Base-by-base conservation (phyloP, 2,888 invertebrate species). In the Drosophila hamatofila region DNA sequence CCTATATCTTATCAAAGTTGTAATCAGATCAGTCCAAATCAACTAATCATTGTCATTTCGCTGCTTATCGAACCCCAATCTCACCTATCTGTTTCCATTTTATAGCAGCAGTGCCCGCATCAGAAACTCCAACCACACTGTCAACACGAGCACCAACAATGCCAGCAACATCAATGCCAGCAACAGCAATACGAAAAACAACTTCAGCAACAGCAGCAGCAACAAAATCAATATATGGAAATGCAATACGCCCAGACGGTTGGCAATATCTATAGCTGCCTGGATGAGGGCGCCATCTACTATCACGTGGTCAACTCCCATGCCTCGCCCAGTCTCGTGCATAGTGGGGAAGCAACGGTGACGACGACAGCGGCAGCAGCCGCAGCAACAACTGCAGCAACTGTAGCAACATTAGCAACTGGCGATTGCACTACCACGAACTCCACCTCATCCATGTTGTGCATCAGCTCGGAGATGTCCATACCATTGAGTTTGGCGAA, bases 401-500 rank as follows among this genome's bases (percentile, higher is more conserved):
- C 51, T 12, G 12, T 37, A 49, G 1, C 42, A 25, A 14, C 30
- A 11, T 25, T 48, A 11, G 25, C 41, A 16, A 18, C 25, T 14
- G 11, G 11, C 2, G 56, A 55, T 33, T 55, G 80, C 63, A 56
- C 46, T 9, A 25, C 64, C 16, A 57, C 55, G 7, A 79, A 25
- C 5, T 83, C 83, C 8, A 61, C 81, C 1, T 89, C 91, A 3
- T 92, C 92, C 8, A 78, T 91, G 60, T 75, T 92, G 69, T 91
- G 92, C 61, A 82, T 92, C 23, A 92, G 93, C 12, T 93, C 93
- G 0, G 92, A 92, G 48, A 89, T 93, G 55, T 93, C 93, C 1
- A 90, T 93, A 67, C 92, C 93, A 2, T 91, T 92, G 81, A 88
- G 90, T 7, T 80, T 83, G 18, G 87, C 82, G 6, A 80, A 78